These are phyloP conservation scores for Hyposoter didymator DNA, from an alignment of 2,888 invertebrate species.

Conservation along the genomic window DNA sequence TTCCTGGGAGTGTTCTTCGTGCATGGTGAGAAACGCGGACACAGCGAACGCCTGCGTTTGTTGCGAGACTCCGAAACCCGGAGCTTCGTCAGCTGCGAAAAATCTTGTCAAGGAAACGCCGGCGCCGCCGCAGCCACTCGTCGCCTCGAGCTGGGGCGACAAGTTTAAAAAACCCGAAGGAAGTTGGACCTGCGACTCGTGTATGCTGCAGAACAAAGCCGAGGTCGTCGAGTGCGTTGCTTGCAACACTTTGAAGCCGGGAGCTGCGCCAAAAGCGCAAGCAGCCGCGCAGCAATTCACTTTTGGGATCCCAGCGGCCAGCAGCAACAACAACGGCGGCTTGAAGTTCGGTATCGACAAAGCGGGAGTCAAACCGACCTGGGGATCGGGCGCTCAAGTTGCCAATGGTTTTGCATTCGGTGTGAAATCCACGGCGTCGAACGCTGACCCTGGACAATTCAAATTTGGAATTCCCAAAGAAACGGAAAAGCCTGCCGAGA, in stretches of 20 bases:
- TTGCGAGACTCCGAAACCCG: conserved; percentile 85
- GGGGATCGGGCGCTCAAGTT: conserved; percentile 64
- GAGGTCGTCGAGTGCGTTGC: conserved; percentile 85
- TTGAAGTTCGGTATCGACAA: conserved; percentile 86
- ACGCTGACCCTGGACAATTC: conserved; percentile 67
- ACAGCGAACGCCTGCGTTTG: conserved; percentile 85
- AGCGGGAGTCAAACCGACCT: conserved; percentile 73
- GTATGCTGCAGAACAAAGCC: conserved; percentile 86
- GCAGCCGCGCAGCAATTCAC: conserved; percentile 75
- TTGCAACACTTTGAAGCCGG: conserved; percentile 86
- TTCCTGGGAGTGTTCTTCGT: conserved; percentile 89
- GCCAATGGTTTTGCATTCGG: conserved; percentile 83
- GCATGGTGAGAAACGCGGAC: conserved; percentile 87
- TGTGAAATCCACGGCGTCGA: conserved; percentile 64
- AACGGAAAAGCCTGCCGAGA: conserved; percentile 34
- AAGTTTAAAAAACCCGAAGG: conserved; percentile 83
- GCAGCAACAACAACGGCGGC: conserved; percentile 64
- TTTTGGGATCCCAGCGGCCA: conserved; percentile 76
- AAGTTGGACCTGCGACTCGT: conserved; percentile 87
- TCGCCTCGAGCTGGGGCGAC: conserved; percentile 76
- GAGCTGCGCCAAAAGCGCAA: conserved; percentile 74
- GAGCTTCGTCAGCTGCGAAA: conserved; percentile 43
- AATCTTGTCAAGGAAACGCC: conserved; percentile 85
- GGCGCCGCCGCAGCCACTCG: conserved; percentile 76
- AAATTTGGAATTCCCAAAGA: conserved; percentile 76